phyloP scores from a whole-genome alignment of 2,797 vertebrate species.

The Myotis myotis region DNA sequence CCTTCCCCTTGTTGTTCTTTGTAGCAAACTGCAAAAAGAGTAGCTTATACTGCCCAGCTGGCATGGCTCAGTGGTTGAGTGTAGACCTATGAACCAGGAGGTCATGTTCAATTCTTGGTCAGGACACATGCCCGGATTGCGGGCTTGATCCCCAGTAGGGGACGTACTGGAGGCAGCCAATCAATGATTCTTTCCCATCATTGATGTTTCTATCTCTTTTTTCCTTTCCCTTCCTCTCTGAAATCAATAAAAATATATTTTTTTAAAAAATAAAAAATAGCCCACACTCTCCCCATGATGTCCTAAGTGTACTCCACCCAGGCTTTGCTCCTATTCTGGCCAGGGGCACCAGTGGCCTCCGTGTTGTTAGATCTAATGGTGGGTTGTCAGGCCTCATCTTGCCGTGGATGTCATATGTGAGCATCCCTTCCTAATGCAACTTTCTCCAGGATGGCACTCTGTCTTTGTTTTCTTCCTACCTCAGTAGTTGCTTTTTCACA shows the following conservation, averaged over 20 bases:
- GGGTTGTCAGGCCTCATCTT: neutral
- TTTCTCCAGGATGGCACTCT: neutral
- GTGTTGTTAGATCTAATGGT: neutral
- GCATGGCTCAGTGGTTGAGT: too few species aligned
- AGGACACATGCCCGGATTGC: too few species aligned
- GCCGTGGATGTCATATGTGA: rapidly evolving
- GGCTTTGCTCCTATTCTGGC: neutral
- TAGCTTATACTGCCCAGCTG: neutral
- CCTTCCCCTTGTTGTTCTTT: neutral
- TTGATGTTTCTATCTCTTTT: too few species aligned
- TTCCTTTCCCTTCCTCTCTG: too few species aligned
- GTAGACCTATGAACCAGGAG: too few species aligned
- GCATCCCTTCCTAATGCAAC: neutral
- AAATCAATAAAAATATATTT: too few species aligned
- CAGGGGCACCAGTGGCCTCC: neutral
- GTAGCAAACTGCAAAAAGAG: neutral
- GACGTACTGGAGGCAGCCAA: too few species aligned
- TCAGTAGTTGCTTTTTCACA: neutral
- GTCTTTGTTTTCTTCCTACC: neutral
- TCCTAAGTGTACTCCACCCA: neutral
- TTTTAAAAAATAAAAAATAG: neutral
- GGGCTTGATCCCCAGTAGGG: too few species aligned
- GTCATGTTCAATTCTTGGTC: too few species aligned
- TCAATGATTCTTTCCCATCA: too few species aligned
- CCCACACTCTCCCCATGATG: too few species aligned